Evolutionary conservation across 2,888 invertebrate species (phyloP).

Genomic region (Andrena praecox): DNA sequence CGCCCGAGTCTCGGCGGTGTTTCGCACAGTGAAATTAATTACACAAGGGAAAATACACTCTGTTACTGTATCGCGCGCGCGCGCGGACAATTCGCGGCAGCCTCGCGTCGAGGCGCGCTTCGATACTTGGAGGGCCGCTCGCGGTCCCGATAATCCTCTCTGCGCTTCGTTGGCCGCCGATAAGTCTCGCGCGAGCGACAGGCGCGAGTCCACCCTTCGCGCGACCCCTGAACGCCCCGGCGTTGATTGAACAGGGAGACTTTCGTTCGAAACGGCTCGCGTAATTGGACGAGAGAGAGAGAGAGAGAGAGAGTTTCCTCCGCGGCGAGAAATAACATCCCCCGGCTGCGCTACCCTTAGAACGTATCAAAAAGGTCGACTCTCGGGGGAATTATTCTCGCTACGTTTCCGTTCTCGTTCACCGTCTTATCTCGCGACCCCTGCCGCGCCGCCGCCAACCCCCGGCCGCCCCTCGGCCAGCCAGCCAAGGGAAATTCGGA

Average conservation of each 20-base stretch:
- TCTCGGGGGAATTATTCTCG: conserved; percentile 17
- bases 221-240: background rate
- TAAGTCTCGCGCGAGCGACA: conserved; percentile 8
- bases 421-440: background rate
- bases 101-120: background rate
- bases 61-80: background rate
- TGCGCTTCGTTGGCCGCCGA: background rate
- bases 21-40: conserved; percentile 24
- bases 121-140: background rate
- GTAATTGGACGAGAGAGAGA: conserved; percentile 22
- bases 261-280: conserved; percentile 16
- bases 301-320: background rate
- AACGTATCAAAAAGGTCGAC: conserved; percentile 18
- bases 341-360: background rate
- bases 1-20: conserved; percentile 32
- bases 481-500: conserved; percentile 9
- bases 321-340: conserved; percentile 3
- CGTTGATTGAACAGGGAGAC: conserved; percentile 27
- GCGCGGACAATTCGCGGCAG: background rate
- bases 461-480: background rate
- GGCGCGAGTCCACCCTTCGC: background rate
- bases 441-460: no score
- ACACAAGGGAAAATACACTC: conserved; percentile 17
- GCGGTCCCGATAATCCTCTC: background rate
- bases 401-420: conserved; percentile 14